Evolutionary conservation across 2,888 invertebrate genomes (phyloP), one percentile per base, ranked within the genome.

Genomic region (Trachelus tabidus): DNA sequence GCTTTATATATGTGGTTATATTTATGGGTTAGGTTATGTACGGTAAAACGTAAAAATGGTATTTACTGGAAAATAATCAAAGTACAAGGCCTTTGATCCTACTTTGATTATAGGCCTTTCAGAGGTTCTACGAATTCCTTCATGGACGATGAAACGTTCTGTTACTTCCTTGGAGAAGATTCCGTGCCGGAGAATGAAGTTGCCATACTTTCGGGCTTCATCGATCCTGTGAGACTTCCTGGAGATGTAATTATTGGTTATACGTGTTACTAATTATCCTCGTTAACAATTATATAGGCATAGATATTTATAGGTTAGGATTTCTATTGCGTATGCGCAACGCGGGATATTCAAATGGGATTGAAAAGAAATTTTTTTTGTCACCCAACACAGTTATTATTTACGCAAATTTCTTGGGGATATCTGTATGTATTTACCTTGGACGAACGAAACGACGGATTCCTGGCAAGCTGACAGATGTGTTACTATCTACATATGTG

Each of bases 381-480:
- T 56, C 6, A 23, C 15, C 1, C 56, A 56, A 23, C 2, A 40
- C 40, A 56, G 56, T 56, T 40, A 40, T 23, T 15, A 56, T 56
- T 23, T 23, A 4, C 56, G 23, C 9, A 40, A 15, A 40, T 40
- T 40, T 15, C 23, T 56, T 9, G 23, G 56, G 56, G 23, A 9
- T 56, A 56, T 56, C 56, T 56, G 9, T 56, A 56, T 56, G 56
- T 56, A 56, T 56, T 56, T 56, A 56, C 23, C 56, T 56, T 56
- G 56, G 56, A 56, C 23, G 23, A 56, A 23, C 56, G 56, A 56
- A 9, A 23, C 76, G 80, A 78, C 74, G 37, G 75, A 82, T 79
- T 79, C 79, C 80, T 84, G 84, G 85, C 83, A 81, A 37, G 34
- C 37, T 80, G 84, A 84, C 84, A 84, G 80, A 76, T 77, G 73